Evolutionary conservation across 2,888 invertebrate genomes (phyloP).

Genomic region (Anticlea derivata): DNA sequence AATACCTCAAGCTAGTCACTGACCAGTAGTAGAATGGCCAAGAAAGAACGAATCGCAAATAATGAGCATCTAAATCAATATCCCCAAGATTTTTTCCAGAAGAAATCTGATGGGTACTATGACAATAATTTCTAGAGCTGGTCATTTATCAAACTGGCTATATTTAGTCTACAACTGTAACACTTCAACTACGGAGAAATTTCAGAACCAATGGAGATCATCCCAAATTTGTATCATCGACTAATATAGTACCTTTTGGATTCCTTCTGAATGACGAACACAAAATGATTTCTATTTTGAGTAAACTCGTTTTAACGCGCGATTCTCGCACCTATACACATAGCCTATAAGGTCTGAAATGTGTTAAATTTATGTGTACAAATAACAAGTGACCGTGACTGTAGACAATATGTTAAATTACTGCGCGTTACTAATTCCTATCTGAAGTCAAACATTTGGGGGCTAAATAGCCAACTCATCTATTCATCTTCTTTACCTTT

Average conservation of each 20-base stretch:
- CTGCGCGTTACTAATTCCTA: slow-evolving; percentile 62
- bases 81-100: too few species aligned
- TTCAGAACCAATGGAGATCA: slow-evolving; percentile 12
- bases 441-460: slow-evolving; percentile 67
- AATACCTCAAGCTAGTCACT: too few species aligned
- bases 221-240: slow-evolving; percentile 24
- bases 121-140: too few species aligned
- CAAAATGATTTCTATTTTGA: slow-evolving; percentile 37
- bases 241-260: slow-evolving; percentile 32
- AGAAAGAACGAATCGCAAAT: too few species aligned
- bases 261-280: slow-evolving; percentile 32
- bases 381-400: slow-evolving; percentile 46
- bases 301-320: neutral
- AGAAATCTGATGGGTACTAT: too few species aligned
- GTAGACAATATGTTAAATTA: slow-evolving; percentile 53
- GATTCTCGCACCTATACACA: slow-evolving; percentile 9
- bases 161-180: slow-evolving; percentile 15
- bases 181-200: slow-evolving; percentile 12
- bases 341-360: slow-evolving; percentile 16
- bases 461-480: slow-evolving; percentile 32
- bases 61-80: too few species aligned
- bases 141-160: neutral
- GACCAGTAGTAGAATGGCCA: too few species aligned
- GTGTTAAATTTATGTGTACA: slow-evolving; percentile 22
- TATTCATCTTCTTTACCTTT: slow-evolving; percentile 17